phyloP scores from a whole-genome alignment of 2,797 vertebrate genomes.

The Gadopsis bispinosus region DNA sequence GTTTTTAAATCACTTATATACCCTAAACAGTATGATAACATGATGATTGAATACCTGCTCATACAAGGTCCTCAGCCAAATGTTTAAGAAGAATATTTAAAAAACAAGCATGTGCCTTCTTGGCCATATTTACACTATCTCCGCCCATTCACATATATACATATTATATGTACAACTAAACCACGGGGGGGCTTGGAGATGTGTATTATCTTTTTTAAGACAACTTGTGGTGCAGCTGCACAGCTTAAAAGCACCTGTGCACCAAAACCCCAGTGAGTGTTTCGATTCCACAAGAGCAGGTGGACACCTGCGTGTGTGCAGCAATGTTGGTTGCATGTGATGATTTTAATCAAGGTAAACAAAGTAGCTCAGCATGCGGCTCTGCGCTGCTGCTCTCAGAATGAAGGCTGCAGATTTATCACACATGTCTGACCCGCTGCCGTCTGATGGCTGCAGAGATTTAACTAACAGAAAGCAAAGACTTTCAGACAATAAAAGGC shows the following conservation, averaged over 20 bases:
- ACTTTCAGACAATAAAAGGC: slow-evolving; percentile 19
- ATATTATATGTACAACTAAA: background rate
- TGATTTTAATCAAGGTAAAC: slow-evolving; percentile 20
- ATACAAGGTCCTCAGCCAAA: background rate
- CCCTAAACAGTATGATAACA: background rate
- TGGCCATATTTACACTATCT: background rate
- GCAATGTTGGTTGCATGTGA: slow-evolving; percentile 9
- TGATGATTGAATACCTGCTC: background rate
- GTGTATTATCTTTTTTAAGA: background rate
- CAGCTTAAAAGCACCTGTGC: background rate
- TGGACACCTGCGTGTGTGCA: slow-evolving; percentile 2
- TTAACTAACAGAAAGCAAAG: slow-evolving; percentile 26
- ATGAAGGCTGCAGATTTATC: slow-evolving; percentile 23
- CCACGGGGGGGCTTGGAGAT: background rate
- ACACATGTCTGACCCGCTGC: slow-evolving; percentile 17
- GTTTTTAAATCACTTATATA: background rate
- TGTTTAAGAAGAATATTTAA: background rate
- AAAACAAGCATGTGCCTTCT: background rate
- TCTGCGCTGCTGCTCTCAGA: background rate
- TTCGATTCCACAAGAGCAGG: background rate
- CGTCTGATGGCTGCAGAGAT: slow-evolving; percentile 42
- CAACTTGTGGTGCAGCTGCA: background rate
- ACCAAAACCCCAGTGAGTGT: background rate
- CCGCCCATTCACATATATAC: background rate
- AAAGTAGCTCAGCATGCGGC: slow-evolving; percentile 17